Percentiles rank a stretch among this genome's conserved stretches.
These are phyloP conservation scores for Acleris literana DNA, from an alignment of 2,888 invertebrate genomes.

Conservation along the genomic window DNA sequence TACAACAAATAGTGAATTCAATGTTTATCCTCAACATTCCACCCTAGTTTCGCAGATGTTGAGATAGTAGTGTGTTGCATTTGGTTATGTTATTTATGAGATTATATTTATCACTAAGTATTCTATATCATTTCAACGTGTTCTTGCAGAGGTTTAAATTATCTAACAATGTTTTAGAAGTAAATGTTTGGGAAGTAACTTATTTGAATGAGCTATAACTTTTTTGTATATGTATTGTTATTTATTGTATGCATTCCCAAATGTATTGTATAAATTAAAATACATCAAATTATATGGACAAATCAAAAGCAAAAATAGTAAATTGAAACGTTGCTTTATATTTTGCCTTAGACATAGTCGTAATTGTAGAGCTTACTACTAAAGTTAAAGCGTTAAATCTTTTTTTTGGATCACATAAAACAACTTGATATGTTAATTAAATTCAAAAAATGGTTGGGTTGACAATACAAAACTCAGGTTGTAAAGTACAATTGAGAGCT, in stretches of 20 bases:
- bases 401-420: no score
- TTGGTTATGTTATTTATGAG: conserved; percentile 2
- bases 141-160: not conserved
- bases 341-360: conserved; percentile 21
- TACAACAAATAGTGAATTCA: not conserved
- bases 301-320: not conserved
- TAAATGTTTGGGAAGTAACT: no score
- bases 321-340: conserved; percentile 9
- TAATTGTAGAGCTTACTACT: conserved; percentile 22
- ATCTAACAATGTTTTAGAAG: no score
- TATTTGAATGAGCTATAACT: no score
- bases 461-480: not conserved
- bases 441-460: not conserved
- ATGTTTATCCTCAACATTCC: not conserved
- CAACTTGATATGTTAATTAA: not conserved
- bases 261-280: no score
- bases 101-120: conserved; percentile 14
- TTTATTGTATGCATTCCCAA: no score
- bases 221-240: no score
- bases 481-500: not conserved
- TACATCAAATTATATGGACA: no score
- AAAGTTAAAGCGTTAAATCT: no score
- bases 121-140: not conserved
- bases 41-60: not conserved
- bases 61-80: not conserved